phyloP scores from a whole-genome alignment of 2,797 vertebrate genomes.

The Pseudochirops cupreus region DNA sequence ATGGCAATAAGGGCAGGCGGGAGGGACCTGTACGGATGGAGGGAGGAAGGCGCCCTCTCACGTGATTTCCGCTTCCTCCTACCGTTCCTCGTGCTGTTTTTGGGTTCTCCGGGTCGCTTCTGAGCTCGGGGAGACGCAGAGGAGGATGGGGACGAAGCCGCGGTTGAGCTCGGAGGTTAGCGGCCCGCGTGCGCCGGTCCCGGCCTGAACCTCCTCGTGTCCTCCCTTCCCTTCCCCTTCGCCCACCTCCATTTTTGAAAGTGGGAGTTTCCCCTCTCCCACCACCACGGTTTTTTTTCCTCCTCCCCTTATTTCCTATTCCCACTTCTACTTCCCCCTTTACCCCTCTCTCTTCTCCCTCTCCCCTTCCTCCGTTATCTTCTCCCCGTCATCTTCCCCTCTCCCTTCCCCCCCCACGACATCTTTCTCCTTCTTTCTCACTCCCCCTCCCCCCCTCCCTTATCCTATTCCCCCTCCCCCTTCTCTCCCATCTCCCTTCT shows the following conservation, averaged over 20 bases:
- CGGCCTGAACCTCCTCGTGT: not conserved
- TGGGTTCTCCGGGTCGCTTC: not conserved
- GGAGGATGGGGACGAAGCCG: not conserved
- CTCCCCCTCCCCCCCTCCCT: not conserved
- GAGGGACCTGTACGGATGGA: not conserved
- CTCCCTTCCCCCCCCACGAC: not conserved
- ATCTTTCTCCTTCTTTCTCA: not conserved
- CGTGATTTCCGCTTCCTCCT: conserved; percentile 1
- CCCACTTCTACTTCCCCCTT: not conserved
- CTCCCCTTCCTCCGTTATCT: no score
- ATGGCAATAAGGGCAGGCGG: not conserved
- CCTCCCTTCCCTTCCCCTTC: not conserved
- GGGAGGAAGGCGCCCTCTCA: not conserved
- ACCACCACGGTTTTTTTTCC: not conserved
- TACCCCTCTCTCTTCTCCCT: not conserved
- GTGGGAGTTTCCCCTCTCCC: not conserved
- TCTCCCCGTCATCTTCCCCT: not conserved
- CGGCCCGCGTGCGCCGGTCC: not conserved
- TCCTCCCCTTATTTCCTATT: not conserved
- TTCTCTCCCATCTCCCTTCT: not conserved
- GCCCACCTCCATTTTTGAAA: not conserved
- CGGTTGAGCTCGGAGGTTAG: not conserved
- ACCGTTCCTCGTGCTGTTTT: not conserved
- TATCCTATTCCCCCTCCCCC: not conserved
- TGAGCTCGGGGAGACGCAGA: not conserved